These are phyloP conservation scores for Lottia scabra DNA, from an alignment of 2,888 invertebrate genomes.

Conservation along the genomic window DNA sequence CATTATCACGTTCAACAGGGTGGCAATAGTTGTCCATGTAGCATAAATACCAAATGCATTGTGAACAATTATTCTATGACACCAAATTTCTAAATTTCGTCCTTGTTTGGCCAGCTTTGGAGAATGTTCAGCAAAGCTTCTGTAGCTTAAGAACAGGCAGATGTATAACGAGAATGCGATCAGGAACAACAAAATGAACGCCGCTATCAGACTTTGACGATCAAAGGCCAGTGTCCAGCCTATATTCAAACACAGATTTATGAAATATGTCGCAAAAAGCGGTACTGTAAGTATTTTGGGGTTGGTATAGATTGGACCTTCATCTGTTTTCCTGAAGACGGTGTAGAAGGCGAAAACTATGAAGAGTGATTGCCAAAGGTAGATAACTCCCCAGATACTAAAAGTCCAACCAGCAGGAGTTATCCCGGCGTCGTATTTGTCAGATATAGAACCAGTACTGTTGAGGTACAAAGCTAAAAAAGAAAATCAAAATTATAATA, in stretches of 20 bases:
- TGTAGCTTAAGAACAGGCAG: conserved; percentile 44
- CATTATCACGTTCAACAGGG: conserved; percentile 59
- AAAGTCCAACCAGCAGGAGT: conserved; percentile 62
- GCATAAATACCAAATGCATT: conserved; percentile 65
- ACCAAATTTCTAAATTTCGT: conserved; percentile 54
- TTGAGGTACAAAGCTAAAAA: background rate
- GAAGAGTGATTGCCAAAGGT: conserved; percentile 59
- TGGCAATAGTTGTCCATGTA: conserved; percentile 60
- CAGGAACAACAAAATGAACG: conserved; percentile 33
- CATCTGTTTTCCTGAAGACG: conserved; percentile 48
- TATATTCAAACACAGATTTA: conserved; percentile 49
- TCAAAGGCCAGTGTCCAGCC: conserved; percentile 39
- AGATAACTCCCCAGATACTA: conserved; percentile 58
- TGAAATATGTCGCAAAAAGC: conserved; percentile 43
- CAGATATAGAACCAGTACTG: background rate
- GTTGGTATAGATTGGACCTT: conserved; percentile 48
- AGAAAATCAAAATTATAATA: no score
- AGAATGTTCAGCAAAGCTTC: conserved; percentile 41
- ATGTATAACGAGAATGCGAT: conserved; percentile 46
- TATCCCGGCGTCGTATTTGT: background rate
- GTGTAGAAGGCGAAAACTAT: conserved; percentile 50
- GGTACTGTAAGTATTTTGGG: conserved; percentile 50
- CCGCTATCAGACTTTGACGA: background rate
- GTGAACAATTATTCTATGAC: conserved; percentile 56
- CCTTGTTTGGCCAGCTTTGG: conserved; percentile 39